Conservation (phyloP, 2,888 invertebrate genomes). For the Resseliella maxima region DNA sequence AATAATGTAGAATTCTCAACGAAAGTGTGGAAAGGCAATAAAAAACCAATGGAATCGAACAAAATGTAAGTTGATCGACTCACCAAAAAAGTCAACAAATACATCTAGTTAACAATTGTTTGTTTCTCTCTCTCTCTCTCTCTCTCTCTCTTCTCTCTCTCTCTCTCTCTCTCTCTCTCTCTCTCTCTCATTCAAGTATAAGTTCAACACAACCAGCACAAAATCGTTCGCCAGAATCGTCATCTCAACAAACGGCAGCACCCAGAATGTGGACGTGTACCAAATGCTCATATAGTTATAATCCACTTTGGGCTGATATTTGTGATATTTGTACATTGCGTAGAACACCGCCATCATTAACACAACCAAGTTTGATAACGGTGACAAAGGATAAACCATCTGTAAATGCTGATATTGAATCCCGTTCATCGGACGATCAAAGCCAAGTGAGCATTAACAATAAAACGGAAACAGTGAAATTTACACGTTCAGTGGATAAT, state of each 20-base stretch:
- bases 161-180: background rate
- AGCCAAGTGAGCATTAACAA: conserved; percentile 55
- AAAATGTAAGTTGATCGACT: conserved; percentile 67
- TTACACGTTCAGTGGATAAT: conserved; percentile 62
- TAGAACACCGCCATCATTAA: conserved; percentile 72
- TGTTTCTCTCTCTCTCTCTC: background rate
- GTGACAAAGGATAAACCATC: conserved; percentile 69
- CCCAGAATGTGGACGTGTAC: conserved; percentile 86
- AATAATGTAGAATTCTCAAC: conserved; percentile 64
- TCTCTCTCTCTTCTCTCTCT: background rate
- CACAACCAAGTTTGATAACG: conserved; percentile 78
- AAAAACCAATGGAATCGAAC: conserved; percentile 65
- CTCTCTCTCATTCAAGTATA: background rate
- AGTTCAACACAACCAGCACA: conserved; percentile 54
- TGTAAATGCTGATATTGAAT: background rate
- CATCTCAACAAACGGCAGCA: conserved; percentile 58
- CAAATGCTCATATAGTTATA: conserved; percentile 89
- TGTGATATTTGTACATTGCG: conserved; percentile 86
- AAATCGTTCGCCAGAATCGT: background rate
- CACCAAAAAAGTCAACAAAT: background rate
- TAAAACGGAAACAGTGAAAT: conserved; percentile 58
- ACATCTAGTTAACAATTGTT: conserved; percentile 61
- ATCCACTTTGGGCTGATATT: conserved; percentile 80
- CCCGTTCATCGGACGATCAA: conserved; percentile 52
- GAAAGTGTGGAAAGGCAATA: conserved; percentile 68